Evolutionary conservation across 2,888 invertebrate species (phyloP), one percentile per base, ranked within the genome.

Genomic region (Acrobeloides nanus): DNA sequence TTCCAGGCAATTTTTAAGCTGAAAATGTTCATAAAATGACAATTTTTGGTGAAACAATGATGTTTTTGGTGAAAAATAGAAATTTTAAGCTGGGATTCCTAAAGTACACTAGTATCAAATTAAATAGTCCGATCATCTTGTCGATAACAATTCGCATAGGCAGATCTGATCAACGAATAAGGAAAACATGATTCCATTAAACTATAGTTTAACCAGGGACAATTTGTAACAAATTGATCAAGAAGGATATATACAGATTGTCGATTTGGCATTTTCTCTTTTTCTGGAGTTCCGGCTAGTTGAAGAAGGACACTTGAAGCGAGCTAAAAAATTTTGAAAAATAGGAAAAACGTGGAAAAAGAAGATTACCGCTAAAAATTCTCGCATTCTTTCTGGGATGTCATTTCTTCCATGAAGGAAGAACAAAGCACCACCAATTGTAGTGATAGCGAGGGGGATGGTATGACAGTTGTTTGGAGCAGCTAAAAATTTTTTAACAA

Each of bases 401-500:
- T 99, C 97, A 23, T 87, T 88, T 73, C 87, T 87, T 0, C 88
- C 89, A 73, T 92, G 89, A 62, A 93, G 86, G 1, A 90, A 89
- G 72, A 99, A 97, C 44, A 97, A 77, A 1, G 95, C 93, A 17
- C 90, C 92, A 70, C 93, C 93, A 55, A 93, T 87, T 64, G 87
- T 86, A 73, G 90, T 92, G 31, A 95, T 86, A 0, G 93, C 92
- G 35, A 88, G 83, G 1, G 95, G 90, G 81, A 99, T 86, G 74
- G 97, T 97, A 75, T 99, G 97, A 53, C 89, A 89, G 75, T 99
- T 99, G 77, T 99, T 97, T n/a, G 88, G 84, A 74, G 97, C 93
- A 0, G 90, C 92, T 78, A 34, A 10, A 51, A 32, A 46, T 17
- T 23, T 8, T n/a, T n/a, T n/a, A n/a, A n/a, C n/a, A n/a, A n/a